Evolutionary conservation across 1,140 invertebrate species (phyloP).

Genomic region (Apocrypta bakeri): DNA sequence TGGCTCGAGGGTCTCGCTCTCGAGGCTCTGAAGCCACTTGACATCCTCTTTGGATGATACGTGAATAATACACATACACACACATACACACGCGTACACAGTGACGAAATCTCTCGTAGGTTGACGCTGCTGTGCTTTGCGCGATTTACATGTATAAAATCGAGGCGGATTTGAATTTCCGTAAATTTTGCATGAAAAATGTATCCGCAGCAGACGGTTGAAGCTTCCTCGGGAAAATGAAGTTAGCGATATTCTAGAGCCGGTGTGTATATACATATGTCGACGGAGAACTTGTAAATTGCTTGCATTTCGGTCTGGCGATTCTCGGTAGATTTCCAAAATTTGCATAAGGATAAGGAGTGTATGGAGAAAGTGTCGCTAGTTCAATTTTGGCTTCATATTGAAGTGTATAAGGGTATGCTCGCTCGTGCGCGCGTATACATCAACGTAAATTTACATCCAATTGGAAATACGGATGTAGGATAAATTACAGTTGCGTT

Average conservation of each 20-base stretch:
- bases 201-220: neutral
- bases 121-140: neutral
- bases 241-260: neutral
- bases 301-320: neutral
- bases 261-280: neutral
- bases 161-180: constrained; percentile 20
- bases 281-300: neutral
- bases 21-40: constrained; percentile 8
- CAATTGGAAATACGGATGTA: no score
- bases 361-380: neutral
- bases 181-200: constrained; percentile 9
- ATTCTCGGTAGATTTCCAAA: no score
- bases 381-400: neutral
- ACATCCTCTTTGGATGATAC: constrained; percentile 21
- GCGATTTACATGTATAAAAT: constrained; percentile 25
- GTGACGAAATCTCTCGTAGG: neutral
- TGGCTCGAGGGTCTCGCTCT: neutral
- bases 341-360: neutral
- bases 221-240: neutral
- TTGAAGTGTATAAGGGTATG: neutral
- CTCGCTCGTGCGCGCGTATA: no score
- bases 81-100: neutral
- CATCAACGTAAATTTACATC: no score
- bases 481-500: neutral
- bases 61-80: constrained; percentile 14